Conservation (phyloP, 2,797 vertebrate species). For the Rhinichthys osculus region DNA sequence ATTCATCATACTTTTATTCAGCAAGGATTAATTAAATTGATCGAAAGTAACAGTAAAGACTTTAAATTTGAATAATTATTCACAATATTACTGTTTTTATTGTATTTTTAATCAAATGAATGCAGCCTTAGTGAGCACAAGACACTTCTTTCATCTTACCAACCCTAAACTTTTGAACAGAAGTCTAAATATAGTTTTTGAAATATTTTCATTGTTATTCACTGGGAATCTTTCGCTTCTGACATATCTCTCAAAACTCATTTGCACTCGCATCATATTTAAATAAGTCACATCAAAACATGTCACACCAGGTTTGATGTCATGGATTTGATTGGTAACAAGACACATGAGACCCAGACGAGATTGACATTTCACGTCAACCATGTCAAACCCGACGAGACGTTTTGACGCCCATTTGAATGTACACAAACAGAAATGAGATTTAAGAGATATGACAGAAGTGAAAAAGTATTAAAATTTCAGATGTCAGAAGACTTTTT, state of each 20-base stretch:
- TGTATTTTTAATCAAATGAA: not conserved
- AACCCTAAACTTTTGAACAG: not conserved
- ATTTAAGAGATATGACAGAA: not conserved
- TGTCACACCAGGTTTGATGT: not conserved
- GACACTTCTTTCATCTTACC: not conserved
- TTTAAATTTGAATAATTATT: not conserved
- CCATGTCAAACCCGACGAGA: not conserved
- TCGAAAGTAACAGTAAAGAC: not conserved
- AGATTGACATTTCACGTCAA: not conserved
- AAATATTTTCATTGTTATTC: not conserved
- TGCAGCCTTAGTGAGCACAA: not conserved
- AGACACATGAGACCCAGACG: not conserved
- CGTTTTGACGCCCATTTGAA: not conserved
- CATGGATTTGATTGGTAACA: not conserved
- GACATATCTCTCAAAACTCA: not conserved
- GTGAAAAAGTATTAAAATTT: not conserved
- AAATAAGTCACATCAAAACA: not conserved
- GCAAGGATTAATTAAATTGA: not conserved
- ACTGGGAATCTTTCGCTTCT: not conserved
- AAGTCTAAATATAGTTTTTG: not conserved
- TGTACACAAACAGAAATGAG: not conserved
- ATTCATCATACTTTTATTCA: not conserved
- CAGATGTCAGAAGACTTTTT: not conserved
- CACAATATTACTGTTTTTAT: not conserved
- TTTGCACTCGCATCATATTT: not conserved